phyloP scores from a whole-genome alignment of 2,797 vertebrate species.

The Gambusia yucatana region DNA sequence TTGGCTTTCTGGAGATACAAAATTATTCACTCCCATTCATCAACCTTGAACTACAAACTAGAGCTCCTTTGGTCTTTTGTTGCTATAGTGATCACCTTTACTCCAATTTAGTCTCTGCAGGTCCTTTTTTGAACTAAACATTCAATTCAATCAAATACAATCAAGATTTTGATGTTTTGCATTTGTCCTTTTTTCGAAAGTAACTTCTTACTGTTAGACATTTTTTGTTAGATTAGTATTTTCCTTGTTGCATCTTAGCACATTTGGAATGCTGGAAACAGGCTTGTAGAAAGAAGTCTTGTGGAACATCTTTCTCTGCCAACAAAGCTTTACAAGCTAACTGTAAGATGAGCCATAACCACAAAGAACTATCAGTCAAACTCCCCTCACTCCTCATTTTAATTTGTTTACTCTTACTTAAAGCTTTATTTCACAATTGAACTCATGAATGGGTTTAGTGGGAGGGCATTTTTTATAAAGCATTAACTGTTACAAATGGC shows the following conservation, averaged over 20 bases:
- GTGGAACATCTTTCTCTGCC: not conserved
- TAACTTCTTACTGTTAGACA: not conserved
- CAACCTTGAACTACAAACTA: not conserved
- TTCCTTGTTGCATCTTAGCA: not conserved
- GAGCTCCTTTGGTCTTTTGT: not conserved
- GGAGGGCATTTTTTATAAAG: too few relatives aligned
- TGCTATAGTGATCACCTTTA: not conserved
- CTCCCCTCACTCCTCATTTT: not conserved
- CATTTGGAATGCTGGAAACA: not conserved
- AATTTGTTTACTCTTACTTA: not conserved
- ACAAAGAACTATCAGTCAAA: not conserved
- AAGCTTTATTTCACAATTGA: not conserved
- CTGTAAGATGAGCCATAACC: conserved; percentile 10
- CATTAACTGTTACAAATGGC: not conserved
- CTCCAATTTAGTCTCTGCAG: not conserved
- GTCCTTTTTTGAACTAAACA: not conserved
- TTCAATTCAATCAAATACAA: not conserved
- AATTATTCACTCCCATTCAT: not conserved
- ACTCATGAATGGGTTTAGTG: not conserved
- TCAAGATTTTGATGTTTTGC: not conserved
- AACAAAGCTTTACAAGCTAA: conserved; percentile 12
- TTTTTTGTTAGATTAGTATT: not conserved
- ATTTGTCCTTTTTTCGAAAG: not conserved
- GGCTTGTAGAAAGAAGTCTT: not conserved
- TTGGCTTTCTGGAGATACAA: not conserved